Base-by-base conservation (phyloP, 2,113 vertebrate species). In the Caretta caretta region DNA sequence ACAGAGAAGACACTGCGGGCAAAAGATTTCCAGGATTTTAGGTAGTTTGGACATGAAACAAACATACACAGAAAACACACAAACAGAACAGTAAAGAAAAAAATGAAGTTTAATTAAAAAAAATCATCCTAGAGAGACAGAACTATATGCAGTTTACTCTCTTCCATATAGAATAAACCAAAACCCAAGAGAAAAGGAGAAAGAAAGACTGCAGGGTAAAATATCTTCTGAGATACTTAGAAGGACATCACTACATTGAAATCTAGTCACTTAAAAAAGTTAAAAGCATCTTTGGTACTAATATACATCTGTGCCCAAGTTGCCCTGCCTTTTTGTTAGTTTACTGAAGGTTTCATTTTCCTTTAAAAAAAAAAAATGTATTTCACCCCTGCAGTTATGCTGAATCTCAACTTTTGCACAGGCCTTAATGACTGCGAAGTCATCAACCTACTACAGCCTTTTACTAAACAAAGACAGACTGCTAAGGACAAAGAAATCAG, bases 121-220 rank as follows among this genome's bases (percentile, higher is more conserved):
- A 51, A 87, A 2, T 51, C 35, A 24, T 2, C 17, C 5, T 11
- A 51, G 4, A n/a, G 31, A n/a, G 8, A 22, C 49, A 25, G 48
- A 57, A 69, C 17, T 11, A 1, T 0, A 82, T 5, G 22, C 2
- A 0, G 24, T 80, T 54, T 88, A 69, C 35, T 38, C 19, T 46
- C 24, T 69, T 84, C 48, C 1, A 50, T 1, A n/a, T 38, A 35
- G 46, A 6, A n/a, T 4, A 35, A 87, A 35, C 16, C 31, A 65
- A 84, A 84, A 83, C 3, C 0, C 0, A 16, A n/a, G 7, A 69
- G 3, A 59, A 38, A 0, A 8, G 2, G 14, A 25, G 19, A 83
- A 75, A 62, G 6, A 92, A 79, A 75, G 4, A 90, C 8, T 69
- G 20, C 6, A 38, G 19, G 35, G 16, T 38, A n/a, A 38, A 69